Conservation (phyloP, 2,113 vertebrate species). For the Cinclus mexicanus region DNA sequence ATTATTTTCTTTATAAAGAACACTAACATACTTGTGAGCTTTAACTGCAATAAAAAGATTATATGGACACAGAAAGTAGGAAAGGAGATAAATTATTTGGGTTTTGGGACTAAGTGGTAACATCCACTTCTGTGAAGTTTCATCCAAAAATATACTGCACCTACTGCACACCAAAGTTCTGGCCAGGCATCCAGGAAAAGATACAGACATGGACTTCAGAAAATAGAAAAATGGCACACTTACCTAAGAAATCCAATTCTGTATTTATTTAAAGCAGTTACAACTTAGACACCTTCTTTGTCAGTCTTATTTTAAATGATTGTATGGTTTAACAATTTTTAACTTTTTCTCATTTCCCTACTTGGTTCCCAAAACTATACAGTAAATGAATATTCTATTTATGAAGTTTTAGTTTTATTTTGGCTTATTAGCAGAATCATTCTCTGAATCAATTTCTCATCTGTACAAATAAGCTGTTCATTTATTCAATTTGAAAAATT, state of each 20-base stretch:
- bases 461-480: slow-evolving; percentile 10
- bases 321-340: slow-evolving; percentile 11
- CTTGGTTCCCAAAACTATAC: background rate
- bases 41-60: background rate
- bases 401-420: slow-evolving; percentile 50
- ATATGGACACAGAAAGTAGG: background rate
- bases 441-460: slow-evolving; percentile 39
- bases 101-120: background rate
- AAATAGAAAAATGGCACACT: background rate
- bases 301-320: slow-evolving; percentile 23
- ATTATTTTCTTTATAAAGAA: background rate
- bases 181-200: background rate
- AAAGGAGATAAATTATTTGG: background rate
- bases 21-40: background rate
- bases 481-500: slow-evolving; percentile 6
- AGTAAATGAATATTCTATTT: background rate
- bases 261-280: slow-evolving; percentile 17
- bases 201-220: background rate
- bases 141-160: background rate
- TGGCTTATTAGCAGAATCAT: background rate
- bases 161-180: background rate
- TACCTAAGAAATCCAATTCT: slow-evolving; percentile 3
- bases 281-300: slow-evolving; percentile 50
- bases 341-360: slow-evolving; percentile 39
- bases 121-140: background rate